Evolutionary conservation across 2,113 vertebrate species (phyloP), one percentile per base, ranked within the genome.

Genomic region (Holacanthus passer): DNA sequence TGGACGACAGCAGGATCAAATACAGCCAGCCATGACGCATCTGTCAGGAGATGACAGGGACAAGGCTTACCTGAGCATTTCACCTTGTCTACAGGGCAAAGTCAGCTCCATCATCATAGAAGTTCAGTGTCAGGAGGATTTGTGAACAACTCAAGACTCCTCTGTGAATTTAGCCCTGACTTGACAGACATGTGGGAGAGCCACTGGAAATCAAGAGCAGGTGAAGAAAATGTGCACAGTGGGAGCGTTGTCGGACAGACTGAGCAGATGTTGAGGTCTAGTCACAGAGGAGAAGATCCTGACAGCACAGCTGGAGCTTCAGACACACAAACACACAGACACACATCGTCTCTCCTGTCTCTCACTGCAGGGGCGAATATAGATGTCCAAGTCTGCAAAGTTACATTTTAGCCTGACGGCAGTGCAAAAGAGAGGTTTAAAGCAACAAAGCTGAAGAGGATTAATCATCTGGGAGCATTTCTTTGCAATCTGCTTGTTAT

Each of bases 181-280:
- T 56, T 5, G 1, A 32, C 52, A 37, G 65, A 37, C 10, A 4
- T 52, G 10, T 45, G 29, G 31, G 16, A 1, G 48, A 20, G 20
- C 37, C 1, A 0, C 37, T 48, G 41, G 41, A 66, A 55, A 66
- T 64, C 29, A 55, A 31, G 22, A 58, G 37, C 39, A 50, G 60
- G 52, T 39, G 69, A 73, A 65, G 31, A 27, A 68, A 20, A 10
- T 4, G 45, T 27, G 45, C 9, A 11, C 72, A 50, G 37, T 10
- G 59, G 50, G 41, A 65, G 37, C 4, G 1, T 64, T 22, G 22
- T 22, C 20, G 50, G 22, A 55, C 4, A 65, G 31, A n/a, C 43
- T 29, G 72, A 72, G 32, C 77, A 76, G 83, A 76, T 81, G 77
- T 43, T 72, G 31, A 60, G 52, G 75, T 52, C 45, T 32, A 75